Evolutionary conservation across 2,113 vertebrate species (phyloP).

Genomic region (Phoenicopterus ruber): DNA sequence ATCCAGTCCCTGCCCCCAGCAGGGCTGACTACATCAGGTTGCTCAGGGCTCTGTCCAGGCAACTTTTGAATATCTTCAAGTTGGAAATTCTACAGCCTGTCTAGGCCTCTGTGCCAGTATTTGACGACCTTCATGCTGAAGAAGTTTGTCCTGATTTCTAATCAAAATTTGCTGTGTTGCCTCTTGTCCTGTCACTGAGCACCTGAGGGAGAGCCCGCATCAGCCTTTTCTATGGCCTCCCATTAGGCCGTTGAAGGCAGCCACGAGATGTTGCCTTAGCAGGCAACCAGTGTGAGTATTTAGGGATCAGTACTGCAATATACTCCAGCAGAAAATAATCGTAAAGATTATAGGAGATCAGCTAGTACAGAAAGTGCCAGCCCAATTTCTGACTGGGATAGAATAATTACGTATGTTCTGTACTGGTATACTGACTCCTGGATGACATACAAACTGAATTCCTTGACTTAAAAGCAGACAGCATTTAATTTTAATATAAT

Average conservation of each 20-base stretch:
- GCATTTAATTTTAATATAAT: neutral
- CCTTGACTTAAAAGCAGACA: neutral
- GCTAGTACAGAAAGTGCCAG: neutral
- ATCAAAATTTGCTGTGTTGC: neutral
- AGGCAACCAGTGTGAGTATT: neutral
- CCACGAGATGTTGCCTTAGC: neutral
- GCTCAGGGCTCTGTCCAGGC: neutral
- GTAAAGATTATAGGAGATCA: neutral
- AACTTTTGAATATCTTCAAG: neutral
- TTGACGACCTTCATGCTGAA: neutral
- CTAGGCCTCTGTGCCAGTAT: neutral
- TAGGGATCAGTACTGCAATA: neutral
- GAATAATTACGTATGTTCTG: neutral
- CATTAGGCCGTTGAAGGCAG: neutral
- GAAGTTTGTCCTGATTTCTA: neutral
- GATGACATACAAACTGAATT: neutral
- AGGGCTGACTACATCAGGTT: neutral
- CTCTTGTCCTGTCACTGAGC: neutral
- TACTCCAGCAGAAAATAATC: neutral
- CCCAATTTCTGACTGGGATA: neutral
- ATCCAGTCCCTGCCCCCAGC: neutral
- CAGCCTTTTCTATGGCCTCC: neutral
- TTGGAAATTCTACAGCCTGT: neutral
- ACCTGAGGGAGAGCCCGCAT: neutral
- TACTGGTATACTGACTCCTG: neutral